Evolutionary conservation across 2,797 vertebrate species (phyloP), one percentile per base, ranked within the genome.

Genomic region (Ctenosaura bakeri): DNA sequence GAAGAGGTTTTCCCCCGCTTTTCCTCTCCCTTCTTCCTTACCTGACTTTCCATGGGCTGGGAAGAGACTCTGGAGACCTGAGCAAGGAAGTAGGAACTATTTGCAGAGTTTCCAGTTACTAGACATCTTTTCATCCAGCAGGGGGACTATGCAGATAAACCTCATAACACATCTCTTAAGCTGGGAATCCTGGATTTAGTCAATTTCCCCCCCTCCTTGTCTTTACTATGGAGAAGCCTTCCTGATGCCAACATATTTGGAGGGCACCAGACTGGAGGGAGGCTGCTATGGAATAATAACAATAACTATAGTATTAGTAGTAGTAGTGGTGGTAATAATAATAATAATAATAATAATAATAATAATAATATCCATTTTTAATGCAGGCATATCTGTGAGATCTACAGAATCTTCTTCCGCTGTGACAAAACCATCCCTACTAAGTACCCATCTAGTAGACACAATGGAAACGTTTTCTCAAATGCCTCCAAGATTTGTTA

Each of bases 371-470:
- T 91, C 94, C 95, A 42, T 84, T 3, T 24, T 95, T 35, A 46
- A 46, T 85, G 76, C 87, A 98, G 98, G 98, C 46, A 94, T 98
- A 89, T 95, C 94, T 90, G 90, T 97, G 93, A 94, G 94, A 91
- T 87, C 97, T 78, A 94, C 94, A 82, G 96, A 96, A 89, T 88
- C 95, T 83, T 77, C 95, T 83, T 77, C 92, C 90, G 35, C 0
- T 86, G 86, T 92, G 79, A 91, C 86, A 64, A 94, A 90, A 59
- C 77, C 94, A 81, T 91, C 94, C 6, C 5, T 81, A 35, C 83
- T 94, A 80, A 77, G 74, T 54, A 93, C 94, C 91, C 90, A 90
- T 42, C 79, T 0, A 32, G 77, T 13, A 88, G 29, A 78, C 85
- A 85, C 87, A 12, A 87, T 16, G 0, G 90, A 91, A 77, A 62